Conservation (phyloP, 2,113 vertebrate genomes). For the Myotis lucifugus region DNA sequence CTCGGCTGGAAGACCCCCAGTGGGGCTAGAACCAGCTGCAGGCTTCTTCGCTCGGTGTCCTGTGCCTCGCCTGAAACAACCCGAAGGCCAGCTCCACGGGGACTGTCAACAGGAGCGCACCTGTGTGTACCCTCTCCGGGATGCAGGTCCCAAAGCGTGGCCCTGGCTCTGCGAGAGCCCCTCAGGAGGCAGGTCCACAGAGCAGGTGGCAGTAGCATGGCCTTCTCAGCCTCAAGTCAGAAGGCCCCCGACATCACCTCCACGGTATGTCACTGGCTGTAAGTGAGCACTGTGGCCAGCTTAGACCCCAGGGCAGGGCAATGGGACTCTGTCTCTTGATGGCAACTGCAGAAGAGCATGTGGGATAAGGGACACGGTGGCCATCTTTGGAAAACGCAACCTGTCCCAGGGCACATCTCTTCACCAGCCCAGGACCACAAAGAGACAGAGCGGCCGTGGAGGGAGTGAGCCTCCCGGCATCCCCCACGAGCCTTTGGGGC, state of each 20-base stretch:
- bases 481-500: accelerated
- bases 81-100: background rate
- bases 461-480: accelerated
- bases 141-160: background rate
- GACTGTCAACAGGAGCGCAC: background rate
- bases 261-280: background rate
- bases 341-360: background rate
- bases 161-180: background rate
- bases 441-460: background rate
- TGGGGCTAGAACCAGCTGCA: background rate
- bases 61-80: background rate
- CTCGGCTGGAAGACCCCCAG: background rate
- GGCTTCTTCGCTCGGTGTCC: background rate
- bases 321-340: background rate
- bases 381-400: background rate
- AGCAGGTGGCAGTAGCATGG: background rate
- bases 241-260: background rate
- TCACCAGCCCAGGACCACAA: background rate
- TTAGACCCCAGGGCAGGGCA: background rate
- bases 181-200: background rate
- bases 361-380: background rate
- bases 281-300: background rate
- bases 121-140: background rate
- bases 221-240: background rate
- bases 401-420: background rate